These are phyloP conservation scores for Phyllopteryx taeniolatus DNA, from an alignment of 2,113 vertebrate genomes.

Conservation along the genomic window DNA sequence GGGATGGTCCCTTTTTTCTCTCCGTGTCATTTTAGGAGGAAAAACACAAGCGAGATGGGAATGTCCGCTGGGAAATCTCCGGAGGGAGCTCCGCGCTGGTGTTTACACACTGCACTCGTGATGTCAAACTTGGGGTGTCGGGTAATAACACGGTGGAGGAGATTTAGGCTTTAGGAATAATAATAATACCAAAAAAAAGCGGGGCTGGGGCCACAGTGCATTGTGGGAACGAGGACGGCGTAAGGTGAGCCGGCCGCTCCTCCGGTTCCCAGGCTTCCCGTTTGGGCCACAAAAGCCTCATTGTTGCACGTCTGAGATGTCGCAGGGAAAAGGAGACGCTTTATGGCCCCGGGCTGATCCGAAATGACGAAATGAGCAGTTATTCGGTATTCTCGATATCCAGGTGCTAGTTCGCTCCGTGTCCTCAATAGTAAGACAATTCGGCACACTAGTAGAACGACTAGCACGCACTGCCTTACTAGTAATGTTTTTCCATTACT, in stretches of 20 bases:
- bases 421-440: too few species aligned
- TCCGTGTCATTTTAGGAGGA: neutral
- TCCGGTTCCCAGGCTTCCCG: slow-evolving; percentile 60
- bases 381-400: too few species aligned
- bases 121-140: slow-evolving; percentile 39
- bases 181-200: slow-evolving; percentile 20
- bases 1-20: neutral
- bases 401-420: too few species aligned
- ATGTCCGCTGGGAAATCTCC: slow-evolving; percentile 14
- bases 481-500: too few species aligned
- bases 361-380: too few species aligned
- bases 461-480: too few species aligned
- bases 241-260: slow-evolving; percentile 59
- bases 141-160: slow-evolving; percentile 22
- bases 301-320: slow-evolving; percentile 44
- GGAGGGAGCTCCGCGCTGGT: slow-evolving; percentile 47
- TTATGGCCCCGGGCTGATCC: slow-evolving; percentile 12
- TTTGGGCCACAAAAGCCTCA: slow-evolving; percentile 62
- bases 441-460: too few species aligned
- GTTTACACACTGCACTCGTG: slow-evolving; percentile 52
- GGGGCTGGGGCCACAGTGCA: neutral
- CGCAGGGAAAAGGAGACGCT: slow-evolving; percentile 47
- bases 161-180: slow-evolving; percentile 55
- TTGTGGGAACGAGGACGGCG: slow-evolving; percentile 38
- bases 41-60: slow-evolving; percentile 1